Conservation (phyloP, 1,140 invertebrate genomes). For the Diuraphis noxia region DNA sequence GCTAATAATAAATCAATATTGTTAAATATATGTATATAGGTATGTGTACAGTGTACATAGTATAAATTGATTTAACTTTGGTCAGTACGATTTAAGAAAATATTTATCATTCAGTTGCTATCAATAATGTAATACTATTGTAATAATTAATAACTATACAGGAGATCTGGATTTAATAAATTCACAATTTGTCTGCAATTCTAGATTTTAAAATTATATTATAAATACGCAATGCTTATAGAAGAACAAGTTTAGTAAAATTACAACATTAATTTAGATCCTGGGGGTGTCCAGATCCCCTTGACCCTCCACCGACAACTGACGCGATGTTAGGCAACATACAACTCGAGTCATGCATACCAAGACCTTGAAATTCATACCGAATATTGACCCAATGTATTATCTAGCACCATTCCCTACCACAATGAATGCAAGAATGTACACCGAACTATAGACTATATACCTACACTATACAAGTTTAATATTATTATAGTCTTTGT, state of each 20-base stretch:
- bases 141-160: neutral
- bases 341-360: neutral
- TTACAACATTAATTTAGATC: neutral
- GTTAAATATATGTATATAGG: no score
- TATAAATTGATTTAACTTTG: neutral
- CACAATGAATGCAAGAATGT: neutral
- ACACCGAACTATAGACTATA: constrained; percentile 7
- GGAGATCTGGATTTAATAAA: neutral
- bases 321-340: neutral
- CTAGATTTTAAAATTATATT: neutral
- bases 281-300: neutral
- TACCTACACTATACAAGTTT: neutral
- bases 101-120: neutral
- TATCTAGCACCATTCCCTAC: constrained; percentile 17
- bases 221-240: neutral
- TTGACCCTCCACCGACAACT: neutral
- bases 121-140: neutral
- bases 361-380: constrained; percentile 41
- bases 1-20: neutral
- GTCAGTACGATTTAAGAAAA: neutral
- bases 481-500: constrained; percentile 14
- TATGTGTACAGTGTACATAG: neutral
- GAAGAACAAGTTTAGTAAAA: neutral
- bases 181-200: neutral
- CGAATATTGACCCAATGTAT: constrained; percentile 36